phyloP scores from a whole-genome alignment of 2,888 invertebrate genomes.

The Acleris laterana region DNA sequence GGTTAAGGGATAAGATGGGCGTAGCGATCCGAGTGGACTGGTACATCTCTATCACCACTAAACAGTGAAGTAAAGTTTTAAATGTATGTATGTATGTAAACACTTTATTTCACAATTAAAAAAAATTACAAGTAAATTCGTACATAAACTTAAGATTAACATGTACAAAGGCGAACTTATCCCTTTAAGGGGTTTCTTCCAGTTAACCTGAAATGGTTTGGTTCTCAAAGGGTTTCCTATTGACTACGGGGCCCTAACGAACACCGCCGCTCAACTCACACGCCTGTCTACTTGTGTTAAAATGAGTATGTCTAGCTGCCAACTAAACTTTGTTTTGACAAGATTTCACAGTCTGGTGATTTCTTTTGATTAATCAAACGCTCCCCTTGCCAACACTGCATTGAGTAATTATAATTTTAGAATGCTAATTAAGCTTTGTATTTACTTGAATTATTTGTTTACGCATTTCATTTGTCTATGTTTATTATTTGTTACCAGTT shows the following conservation, averaged over 20 bases:
- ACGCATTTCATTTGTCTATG: not conserved
- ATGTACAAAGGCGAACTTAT: too few species aligned
- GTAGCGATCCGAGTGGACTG: too few species aligned
- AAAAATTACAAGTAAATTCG: too few species aligned
- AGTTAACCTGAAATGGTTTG: too few species aligned
- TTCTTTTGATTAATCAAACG: constrained; percentile 57
- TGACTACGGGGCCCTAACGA: constrained; percentile 2
- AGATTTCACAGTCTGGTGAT: constrained; percentile 66
- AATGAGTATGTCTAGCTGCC: constrained; percentile 53
- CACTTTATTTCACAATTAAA: too few species aligned
- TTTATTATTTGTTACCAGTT: too few species aligned
- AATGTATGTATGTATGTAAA: too few species aligned
- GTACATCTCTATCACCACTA: too few species aligned
- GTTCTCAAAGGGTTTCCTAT: not conserved
- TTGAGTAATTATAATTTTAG: constrained; percentile 23
- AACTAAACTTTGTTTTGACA: constrained; percentile 59
- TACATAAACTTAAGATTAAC: too few species aligned
- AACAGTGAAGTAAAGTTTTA: too few species aligned
- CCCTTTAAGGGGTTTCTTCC: too few species aligned
- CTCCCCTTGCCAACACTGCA: constrained; percentile 15
- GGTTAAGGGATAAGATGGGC: too few species aligned
- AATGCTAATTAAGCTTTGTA: constrained; percentile 24
- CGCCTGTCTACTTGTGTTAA: constrained; percentile 64
- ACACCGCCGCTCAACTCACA: constrained; percentile 51
- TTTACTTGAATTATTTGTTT: constrained; percentile 2